Conservation (phyloP, 2,888 invertebrate genomes). For the Melinaea menophilus region DNA sequence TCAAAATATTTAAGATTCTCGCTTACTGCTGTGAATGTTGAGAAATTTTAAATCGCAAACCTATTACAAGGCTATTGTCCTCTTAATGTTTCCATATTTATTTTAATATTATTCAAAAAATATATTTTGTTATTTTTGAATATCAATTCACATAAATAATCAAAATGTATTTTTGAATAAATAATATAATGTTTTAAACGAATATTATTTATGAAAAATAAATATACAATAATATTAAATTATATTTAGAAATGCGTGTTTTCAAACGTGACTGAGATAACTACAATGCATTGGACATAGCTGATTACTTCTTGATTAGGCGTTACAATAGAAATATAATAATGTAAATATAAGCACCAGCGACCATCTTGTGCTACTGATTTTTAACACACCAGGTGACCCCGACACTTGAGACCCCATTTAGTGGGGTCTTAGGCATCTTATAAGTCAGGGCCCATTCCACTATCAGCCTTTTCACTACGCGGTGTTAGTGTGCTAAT, state of each 20-base stretch:
- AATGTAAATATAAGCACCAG: neutral
- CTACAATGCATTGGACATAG: conserved; percentile 8
- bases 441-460: no score
- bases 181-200: neutral
- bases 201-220: conserved; percentile 6
- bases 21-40: conserved; percentile 39
- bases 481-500: no score
- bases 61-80: conserved; percentile 42
- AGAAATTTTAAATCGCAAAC: conserved; percentile 38
- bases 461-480: no score
- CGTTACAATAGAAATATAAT: neutral
- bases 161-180: neutral
- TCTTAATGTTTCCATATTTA: conserved; percentile 20
- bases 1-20: conserved; percentile 34
- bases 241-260: conserved; percentile 7
- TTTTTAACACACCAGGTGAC: no score
- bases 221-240: neutral
- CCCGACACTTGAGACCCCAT: no score
- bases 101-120: neutral
- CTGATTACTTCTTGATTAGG: conserved; percentile 2
- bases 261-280: conserved; percentile 18
- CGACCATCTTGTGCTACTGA: no score
- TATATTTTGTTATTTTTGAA: neutral
- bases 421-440: no score
- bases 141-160: neutral